These are phyloP conservation scores for Drosophila macrospina DNA, from an alignment of 2,888 invertebrate genomes.

Conservation along the genomic window DNA sequence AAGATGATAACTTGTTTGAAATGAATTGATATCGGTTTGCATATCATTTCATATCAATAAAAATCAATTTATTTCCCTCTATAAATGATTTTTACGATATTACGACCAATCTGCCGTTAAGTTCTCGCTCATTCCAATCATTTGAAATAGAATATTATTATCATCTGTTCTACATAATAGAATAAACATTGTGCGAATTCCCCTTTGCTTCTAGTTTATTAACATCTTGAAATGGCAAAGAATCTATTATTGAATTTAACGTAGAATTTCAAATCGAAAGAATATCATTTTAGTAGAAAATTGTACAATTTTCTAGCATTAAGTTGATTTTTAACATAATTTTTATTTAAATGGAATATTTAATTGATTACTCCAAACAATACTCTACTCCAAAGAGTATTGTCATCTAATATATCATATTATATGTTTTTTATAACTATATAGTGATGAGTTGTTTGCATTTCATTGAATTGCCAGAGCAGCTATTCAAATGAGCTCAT, in stretches of 20 bases:
- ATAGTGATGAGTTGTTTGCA: constrained; percentile 3
- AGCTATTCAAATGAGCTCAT: constrained; percentile 19
- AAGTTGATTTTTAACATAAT: too few species aligned
- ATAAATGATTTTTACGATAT: background rate
- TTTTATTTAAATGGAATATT: background rate
- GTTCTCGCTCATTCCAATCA: background rate
- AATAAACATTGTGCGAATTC: too few species aligned
- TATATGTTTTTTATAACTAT: background rate
- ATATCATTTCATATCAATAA: background rate
- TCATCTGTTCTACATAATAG: background rate
- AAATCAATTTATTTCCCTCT: background rate
- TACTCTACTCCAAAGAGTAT: too few species aligned
- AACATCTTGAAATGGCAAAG: too few species aligned
- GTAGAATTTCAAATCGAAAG: background rate
- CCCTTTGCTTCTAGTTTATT: too few species aligned
- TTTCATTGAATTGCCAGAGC: background rate
- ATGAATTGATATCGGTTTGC: constrained; percentile 2
- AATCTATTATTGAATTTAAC: background rate
- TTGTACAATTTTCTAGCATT: too few species aligned
- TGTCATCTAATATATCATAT: too few species aligned
- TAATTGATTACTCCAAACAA: too few species aligned
- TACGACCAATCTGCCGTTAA: background rate
- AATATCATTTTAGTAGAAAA: background rate
- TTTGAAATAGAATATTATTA: background rate
- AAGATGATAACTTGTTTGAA: too few species aligned